Evolutionary conservation across 2,113 vertebrate species (phyloP).

Genomic region (Echinops telfairi): DNA sequence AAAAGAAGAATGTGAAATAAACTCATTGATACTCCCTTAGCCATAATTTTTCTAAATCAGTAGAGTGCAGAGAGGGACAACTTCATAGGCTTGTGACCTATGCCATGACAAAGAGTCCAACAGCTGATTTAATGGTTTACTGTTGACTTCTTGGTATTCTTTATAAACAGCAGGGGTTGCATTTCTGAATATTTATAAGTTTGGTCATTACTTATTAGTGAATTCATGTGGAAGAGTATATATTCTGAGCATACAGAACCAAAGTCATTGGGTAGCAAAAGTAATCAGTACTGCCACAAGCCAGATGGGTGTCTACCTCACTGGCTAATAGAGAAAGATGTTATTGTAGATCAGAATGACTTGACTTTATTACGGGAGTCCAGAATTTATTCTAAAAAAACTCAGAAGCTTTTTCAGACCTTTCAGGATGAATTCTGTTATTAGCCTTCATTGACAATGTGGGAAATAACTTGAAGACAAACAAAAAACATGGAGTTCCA

Average conservation of each 20-base stretch:
- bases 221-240: not conserved
- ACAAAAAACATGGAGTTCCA: not conserved
- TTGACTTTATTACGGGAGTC: not conserved
- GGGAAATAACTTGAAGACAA: not conserved
- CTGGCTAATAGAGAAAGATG: not conserved
- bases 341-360: not conserved
- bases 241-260: not conserved
- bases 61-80: not conserved
- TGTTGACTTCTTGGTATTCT: not conserved
- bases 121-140: not conserved
- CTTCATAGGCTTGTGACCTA: not conserved
- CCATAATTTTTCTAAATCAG: not conserved
- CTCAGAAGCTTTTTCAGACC: not conserved
- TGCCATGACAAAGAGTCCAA: not conserved
- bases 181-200: not conserved
- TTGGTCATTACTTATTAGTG: not conserved
- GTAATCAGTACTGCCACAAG: not conserved
- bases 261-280: not conserved
- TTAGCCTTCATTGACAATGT: not conserved
- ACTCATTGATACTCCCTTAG: not conserved
- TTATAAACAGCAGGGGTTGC: not conserved
- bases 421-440: not conserved
- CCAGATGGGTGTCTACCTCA: rapidly evolving
- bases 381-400: conserved; percentile 29
- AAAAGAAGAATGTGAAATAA: not conserved